Conservation (phyloP, 2,888 invertebrate genomes). For the Ferrisia virgata region DNA sequence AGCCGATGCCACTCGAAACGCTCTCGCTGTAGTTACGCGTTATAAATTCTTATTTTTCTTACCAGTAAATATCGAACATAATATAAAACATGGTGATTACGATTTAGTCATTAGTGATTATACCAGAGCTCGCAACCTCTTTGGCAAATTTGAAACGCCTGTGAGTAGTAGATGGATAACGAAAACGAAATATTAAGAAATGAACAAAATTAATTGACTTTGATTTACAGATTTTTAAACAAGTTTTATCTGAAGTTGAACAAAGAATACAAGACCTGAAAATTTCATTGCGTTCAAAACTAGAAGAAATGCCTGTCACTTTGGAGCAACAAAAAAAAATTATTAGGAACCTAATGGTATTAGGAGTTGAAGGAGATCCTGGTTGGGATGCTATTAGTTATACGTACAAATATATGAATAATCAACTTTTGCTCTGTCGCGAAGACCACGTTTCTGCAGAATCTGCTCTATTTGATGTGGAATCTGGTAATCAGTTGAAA, state of each 20-base stretch:
- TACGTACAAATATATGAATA: conserved; percentile 75
- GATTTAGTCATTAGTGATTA: conserved; percentile 98
- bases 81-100: conserved; percentile 90
- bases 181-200: conserved; percentile 76
- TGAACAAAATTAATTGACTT: conserved; percentile 55
- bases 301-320: conserved; percentile 85
- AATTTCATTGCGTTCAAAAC: conserved; percentile 73
- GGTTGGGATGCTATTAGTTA: conserved; percentile 93
- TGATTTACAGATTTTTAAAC: conserved; percentile 69
- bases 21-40: conserved; percentile 84
- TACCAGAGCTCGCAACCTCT: conserved; percentile 89
- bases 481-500: conserved; percentile 33
- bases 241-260: conserved; percentile 88
- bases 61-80: conserved; percentile 89
- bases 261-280: conserved; percentile 77
- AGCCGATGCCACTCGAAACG: conserved; percentile 93
- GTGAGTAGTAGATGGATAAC: conserved; percentile 65
- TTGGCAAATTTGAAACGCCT: conserved; percentile 87
- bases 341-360: conserved; percentile 76
- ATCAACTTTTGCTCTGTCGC: conserved; percentile 64
- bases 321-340: conserved; percentile 93
- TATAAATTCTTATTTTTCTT: conserved; percentile 95
- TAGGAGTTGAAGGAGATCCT: conserved; percentile 80
- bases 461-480: conserved; percentile 50
- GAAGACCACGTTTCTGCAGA: conserved; percentile 61